Evolutionary conservation across 2,113 vertebrate species (phyloP).

Genomic region (Uropsilus gracilis): DNA sequence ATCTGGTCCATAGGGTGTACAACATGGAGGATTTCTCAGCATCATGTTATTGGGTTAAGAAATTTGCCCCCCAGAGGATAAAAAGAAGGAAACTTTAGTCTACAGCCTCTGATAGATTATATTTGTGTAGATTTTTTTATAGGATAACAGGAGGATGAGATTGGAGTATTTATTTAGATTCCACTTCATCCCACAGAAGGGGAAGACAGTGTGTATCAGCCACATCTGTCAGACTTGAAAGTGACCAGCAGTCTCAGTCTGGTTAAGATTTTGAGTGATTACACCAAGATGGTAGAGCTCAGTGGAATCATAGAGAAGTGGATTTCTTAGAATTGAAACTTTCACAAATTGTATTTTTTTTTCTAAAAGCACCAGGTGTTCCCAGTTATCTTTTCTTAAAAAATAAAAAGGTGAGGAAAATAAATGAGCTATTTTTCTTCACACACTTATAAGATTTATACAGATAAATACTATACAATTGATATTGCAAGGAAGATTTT

Average conservation of each 20-base stretch:
- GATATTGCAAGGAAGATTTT: background rate
- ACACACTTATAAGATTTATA: background rate
- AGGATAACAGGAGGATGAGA: background rate
- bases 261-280: constrained; percentile 11
- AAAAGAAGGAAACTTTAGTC: no score
- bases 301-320: background rate
- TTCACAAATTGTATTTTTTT: background rate
- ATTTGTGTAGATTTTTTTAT: background rate
- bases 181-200: background rate
- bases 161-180: background rate
- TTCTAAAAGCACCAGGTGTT: constrained; percentile 12
- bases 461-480: background rate
- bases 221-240: background rate
- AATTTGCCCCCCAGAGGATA: background rate
- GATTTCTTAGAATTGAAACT: background rate
- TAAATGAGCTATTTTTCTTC: constrained; percentile 5
- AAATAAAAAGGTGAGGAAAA: background rate
- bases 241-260: background rate
- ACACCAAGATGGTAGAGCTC: background rate
- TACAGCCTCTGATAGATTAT: background rate
- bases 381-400: constrained; percentile 41
- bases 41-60: background rate
- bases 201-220: background rate
- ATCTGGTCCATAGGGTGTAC: background rate
- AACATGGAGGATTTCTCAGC: background rate